Evolutionary conservation across 2,113 vertebrate species (phyloP), one percentile per base, ranked within the genome.

Genomic region (Mola mola): DNA sequence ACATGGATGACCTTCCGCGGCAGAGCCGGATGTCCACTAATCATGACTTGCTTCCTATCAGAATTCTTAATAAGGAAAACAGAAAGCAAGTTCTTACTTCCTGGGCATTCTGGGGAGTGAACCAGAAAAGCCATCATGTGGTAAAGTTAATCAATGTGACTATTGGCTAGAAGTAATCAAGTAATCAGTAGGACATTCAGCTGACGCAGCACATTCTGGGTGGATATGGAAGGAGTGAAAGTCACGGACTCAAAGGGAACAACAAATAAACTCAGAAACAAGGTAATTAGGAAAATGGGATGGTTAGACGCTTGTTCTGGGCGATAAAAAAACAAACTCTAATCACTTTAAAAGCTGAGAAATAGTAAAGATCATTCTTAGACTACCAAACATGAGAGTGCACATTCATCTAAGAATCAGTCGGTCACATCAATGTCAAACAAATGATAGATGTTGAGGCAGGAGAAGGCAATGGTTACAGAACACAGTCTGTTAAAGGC

Each of bases 101-200:
- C 37, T 17, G 8, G 4, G n/a, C n/a, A n/a, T 34, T 42, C 38
- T 3, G 10, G n/a, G 37, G 71, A 75, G 49, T 51, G 6, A 9
- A 62, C 56, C 72, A 37, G 58, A 67, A 60, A 71, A 59, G n/a
- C 42, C 25, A 53, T 66, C 64, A 42, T 59, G 47, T 62, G 48
- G 53, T 66, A 79, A 63, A 70, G 72, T 73, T 64, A 82, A 86
- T 84, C 79, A 80, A 79, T 81, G 76, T 40, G 37, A 73, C 56
- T 72, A 87, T 77, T 72, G 80, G 81, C 64, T 49, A 4, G 63
- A 60, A 66, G 66, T 77, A 83, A 83, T 87, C 63, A 70, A 83
- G 81, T 72, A 71, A 81, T 81, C 70, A 82, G 65, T 2, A 3
- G 0, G 38, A 53, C 67, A 50, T 74, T 59, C 15, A 17, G 85